These are phyloP conservation scores for Carcharodon carcharias DNA, from an alignment of 2,797 vertebrate species.

Conservation along the genomic window DNA sequence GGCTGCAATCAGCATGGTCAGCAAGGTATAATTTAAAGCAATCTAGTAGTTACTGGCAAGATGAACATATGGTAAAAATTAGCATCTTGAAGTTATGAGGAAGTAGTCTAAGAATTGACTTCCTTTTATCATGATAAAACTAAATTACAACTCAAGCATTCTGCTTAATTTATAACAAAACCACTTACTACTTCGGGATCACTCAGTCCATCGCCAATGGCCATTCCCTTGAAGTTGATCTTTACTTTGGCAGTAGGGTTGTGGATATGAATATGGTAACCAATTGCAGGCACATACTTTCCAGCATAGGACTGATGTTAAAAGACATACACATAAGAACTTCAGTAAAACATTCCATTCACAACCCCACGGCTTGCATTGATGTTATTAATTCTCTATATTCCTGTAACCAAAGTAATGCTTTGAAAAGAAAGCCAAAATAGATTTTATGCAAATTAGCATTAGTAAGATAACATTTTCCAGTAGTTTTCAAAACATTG, in stretches of 20 bases:
- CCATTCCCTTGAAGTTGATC: conserved; percentile 73
- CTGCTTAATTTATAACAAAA: conserved; percentile 41
- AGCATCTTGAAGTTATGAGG: conserved; percentile 43
- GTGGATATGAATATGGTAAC: conserved; percentile 69
- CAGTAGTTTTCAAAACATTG: background rate
- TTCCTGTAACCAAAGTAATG: background rate
- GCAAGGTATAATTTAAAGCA: conserved; percentile 26
- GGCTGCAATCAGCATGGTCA: conserved; percentile 21
- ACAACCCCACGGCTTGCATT: background rate
- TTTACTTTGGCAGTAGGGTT: conserved; percentile 62
- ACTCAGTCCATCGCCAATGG: conserved; percentile 68
- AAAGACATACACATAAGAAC: background rate
- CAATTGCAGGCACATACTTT: conserved; percentile 71
- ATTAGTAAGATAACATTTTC: background rate
- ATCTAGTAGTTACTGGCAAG: conserved; percentile 33
- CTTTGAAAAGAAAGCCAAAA: background rate
- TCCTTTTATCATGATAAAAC: conserved; percentile 41
- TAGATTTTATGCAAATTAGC: background rate
- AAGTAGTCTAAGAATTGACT: conserved; percentile 42
- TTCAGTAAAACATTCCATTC: conserved; percentile 3
- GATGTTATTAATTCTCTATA: too few species aligned
- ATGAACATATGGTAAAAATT: conserved; percentile 44
- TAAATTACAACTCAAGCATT: conserved; percentile 42
- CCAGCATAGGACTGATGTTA: conserved; percentile 66
- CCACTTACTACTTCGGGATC: conserved; percentile 70